phyloP scores from a whole-genome alignment of 2,797 vertebrate species.

The Orientallactaga sibirica region DNA sequence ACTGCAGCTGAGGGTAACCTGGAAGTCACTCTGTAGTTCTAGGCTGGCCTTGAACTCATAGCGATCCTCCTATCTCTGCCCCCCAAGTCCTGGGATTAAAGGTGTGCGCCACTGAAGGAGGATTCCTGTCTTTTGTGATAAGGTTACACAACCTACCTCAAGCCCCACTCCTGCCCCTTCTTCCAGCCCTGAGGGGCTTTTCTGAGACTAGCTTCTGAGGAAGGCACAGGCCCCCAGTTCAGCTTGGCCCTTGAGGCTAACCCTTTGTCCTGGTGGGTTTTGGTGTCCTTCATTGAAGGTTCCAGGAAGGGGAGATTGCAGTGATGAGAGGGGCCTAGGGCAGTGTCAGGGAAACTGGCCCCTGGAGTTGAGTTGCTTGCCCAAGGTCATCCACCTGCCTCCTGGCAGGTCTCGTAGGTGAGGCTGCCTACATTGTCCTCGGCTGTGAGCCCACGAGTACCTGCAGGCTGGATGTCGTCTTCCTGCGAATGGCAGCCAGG shows the following conservation, averaged over 20 bases:
- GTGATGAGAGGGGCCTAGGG: neutral
- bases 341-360: neutral
- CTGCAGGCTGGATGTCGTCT: neutral
- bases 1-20: too few species aligned
- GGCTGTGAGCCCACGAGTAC: neutral
- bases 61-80: too few species aligned
- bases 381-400: neutral
- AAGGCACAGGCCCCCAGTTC: neutral
- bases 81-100: too few species aligned
- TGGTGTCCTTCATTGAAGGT: neutral
- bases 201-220: neutral
- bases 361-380: neutral
- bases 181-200: neutral
- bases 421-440: neutral
- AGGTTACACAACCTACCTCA: neutral
- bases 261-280: neutral
- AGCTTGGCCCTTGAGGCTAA: rapidly evolving
- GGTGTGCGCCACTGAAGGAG: too few species aligned
- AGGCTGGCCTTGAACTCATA: too few species aligned
- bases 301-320: neutral
- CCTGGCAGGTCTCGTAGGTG: neutral
- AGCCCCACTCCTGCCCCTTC: too few species aligned
- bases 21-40: too few species aligned
- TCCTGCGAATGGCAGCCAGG: neutral
- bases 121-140: neutral